These are phyloP conservation scores for Microplitis deprimator DNA, from an alignment of 2,888 invertebrate genomes.

Conservation along the genomic window DNA sequence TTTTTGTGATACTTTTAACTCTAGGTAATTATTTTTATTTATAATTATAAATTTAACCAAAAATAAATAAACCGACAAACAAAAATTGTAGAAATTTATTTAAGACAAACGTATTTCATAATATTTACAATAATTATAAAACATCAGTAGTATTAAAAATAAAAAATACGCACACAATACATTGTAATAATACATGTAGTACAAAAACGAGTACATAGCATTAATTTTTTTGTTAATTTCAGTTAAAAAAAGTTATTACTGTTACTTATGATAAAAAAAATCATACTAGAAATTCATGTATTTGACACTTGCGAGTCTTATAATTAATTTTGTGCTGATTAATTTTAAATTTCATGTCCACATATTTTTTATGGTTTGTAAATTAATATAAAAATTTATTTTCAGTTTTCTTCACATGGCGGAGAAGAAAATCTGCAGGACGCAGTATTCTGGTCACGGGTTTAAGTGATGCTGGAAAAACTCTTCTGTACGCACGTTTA, in stretches of 20 bases:
- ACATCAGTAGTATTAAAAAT: constrained; percentile 54
- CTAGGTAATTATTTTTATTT: background rate
- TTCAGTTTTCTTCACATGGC: constrained; percentile 78
- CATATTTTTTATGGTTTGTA: background rate
- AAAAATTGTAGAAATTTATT: background rate
- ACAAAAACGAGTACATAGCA: constrained; percentile 58
- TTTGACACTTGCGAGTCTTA: background rate
- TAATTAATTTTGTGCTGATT: background rate
- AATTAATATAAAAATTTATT: constrained; percentile 11
- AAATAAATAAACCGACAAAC: too few species aligned
- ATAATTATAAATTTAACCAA: background rate
- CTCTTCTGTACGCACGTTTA: constrained; percentile 86
- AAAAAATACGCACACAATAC: constrained; percentile 56
- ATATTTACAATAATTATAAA: constrained; percentile 57
- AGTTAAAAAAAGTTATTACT: background rate
- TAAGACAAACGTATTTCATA: constrained; percentile 53
- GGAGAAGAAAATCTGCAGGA: constrained; percentile 75
- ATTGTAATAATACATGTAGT: constrained; percentile 59
- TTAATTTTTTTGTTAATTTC: constrained; percentile 23
- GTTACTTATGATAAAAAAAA: too few species aligned
- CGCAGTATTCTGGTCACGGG: constrained; percentile 85
- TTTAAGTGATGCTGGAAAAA: constrained; percentile 92
- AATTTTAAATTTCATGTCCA: constrained; percentile 17
- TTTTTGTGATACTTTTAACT: background rate
- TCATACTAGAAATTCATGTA: background rate